phyloP scores from a whole-genome alignment of 92 coral and sea anemone genomes.

The Porites evermanni region DNA sequence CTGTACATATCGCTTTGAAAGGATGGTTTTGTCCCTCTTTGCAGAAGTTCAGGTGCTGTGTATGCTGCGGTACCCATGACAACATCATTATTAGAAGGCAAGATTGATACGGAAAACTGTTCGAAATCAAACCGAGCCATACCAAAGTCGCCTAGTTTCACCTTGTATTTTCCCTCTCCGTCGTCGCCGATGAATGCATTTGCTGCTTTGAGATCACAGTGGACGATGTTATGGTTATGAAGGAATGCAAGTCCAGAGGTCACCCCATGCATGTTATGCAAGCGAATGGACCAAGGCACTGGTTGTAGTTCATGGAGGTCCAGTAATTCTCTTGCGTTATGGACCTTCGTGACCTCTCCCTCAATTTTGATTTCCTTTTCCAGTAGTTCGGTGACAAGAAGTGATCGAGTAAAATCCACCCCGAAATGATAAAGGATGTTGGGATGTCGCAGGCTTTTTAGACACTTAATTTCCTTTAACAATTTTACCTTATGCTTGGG shows the following conservation, averaged over 20 bases:
- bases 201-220: constrained; percentile 50
- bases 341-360: constrained; percentile 9
- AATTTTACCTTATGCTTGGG: constrained; percentile 44
- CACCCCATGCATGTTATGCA: constrained; percentile 28
- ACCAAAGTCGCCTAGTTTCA: constrained; percentile 55
- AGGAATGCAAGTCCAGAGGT: constrained; percentile 35
- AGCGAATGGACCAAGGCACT: constrained; percentile 15
- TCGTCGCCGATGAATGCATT: constrained; percentile 53
- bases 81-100: not conserved
- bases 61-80: constrained; percentile 48
- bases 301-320: constrained; percentile 35
- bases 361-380: constrained; percentile 34
- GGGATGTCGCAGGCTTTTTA: constrained; percentile 41
- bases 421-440: constrained; percentile 43
- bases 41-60: constrained; percentile 57
- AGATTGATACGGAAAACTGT: constrained; percentile 42
- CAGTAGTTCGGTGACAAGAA: constrained; percentile 47
- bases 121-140: constrained; percentile 40
- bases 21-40: constrained; percentile 31
- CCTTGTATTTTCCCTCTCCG: constrained; percentile 29
- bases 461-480: constrained; percentile 37
- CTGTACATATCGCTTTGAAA: constrained; percentile 9
- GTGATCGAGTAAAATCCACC: constrained; percentile 42
- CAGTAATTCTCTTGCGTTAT: constrained; percentile 52
- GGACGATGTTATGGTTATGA: constrained; percentile 24